These are phyloP conservation scores for Prunella strophiata DNA, from an alignment of 2,797 vertebrate genomes.

Conservation along the genomic window DNA sequence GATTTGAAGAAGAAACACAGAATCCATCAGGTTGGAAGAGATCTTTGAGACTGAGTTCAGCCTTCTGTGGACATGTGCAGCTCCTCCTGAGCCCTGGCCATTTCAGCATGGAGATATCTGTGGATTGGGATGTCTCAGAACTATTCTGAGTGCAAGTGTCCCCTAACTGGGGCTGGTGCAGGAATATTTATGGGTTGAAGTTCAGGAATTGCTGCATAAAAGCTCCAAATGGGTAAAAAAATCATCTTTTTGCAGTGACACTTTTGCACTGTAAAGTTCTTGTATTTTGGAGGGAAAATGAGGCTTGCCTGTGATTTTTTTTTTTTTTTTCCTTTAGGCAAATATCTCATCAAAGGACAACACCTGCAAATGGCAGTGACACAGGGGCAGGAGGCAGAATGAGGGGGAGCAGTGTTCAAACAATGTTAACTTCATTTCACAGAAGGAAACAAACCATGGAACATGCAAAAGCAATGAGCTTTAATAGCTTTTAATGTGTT, in stretches of 20 bases:
- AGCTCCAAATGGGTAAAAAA: neutral
- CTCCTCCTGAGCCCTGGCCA: neutral
- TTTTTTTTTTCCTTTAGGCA: neutral
- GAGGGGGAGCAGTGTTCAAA: neutral
- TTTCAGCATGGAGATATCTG: fast-evolving
- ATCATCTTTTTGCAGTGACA: neutral
- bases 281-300: neutral
- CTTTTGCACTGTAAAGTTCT: neutral
- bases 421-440: neutral
- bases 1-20: neutral
- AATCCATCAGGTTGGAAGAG: neutral
- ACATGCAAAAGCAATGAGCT: conserved; percentile 27
- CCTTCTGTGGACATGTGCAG: neutral
- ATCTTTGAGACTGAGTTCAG: neutral
- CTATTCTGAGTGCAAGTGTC: too few relatives aligned
- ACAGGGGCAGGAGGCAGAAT: neutral
- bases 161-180: too few relatives aligned
- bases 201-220: neutral
- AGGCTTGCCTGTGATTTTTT: neutral
- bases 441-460: neutral
- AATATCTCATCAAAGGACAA: neutral
- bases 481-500: conserved; percentile 22
- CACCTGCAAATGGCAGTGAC: neutral
- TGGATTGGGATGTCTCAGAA: neutral
- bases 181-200: neutral